These are phyloP conservation scores for Phocides pigmalion DNA, from an alignment of 1,140 invertebrate species.

Conservation along the genomic window DNA sequence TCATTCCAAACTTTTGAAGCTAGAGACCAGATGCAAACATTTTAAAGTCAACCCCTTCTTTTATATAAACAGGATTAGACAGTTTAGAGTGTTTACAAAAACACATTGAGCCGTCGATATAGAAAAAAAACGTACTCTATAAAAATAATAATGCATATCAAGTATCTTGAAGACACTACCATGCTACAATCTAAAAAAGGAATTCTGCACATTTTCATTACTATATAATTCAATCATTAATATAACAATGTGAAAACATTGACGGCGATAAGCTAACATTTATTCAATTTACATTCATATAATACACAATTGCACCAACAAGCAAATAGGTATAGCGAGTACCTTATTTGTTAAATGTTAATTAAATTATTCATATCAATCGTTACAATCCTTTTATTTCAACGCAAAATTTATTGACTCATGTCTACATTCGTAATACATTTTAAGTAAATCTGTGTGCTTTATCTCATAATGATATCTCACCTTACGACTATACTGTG, in stretches of 20 bases:
- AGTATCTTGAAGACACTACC: slow-evolving; percentile 31
- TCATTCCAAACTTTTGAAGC: slow-evolving; percentile 21
- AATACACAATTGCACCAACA: slow-evolving; percentile 49
- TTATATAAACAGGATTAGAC: slow-evolving; percentile 11
- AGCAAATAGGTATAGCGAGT: slow-evolving; percentile 25
- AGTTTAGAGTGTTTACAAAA: slow-evolving; percentile 16
- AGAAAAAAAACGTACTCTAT: slow-evolving; percentile 4
- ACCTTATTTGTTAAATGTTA: slow-evolving; percentile 1
- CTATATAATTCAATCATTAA: slow-evolving; percentile 4
- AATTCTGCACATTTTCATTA: slow-evolving; percentile 15
- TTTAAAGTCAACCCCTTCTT: background rate
- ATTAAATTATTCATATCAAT: slow-evolving; percentile 16
- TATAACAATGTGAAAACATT: slow-evolving; percentile 13
- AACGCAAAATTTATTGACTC: background rate
- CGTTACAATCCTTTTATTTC: slow-evolving; percentile 2
- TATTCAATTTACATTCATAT: slow-evolving; percentile 26
- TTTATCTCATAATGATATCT: slow-evolving; percentile 32
- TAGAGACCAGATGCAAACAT: slow-evolving; percentile 20
- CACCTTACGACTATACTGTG: slow-evolving; percentile 61
- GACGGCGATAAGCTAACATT: slow-evolving; percentile 23
- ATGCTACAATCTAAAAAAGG: slow-evolving; percentile 17
- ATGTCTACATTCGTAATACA: background rate
- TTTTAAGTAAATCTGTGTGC: slow-evolving; percentile 9
- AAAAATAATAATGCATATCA: slow-evolving; percentile 15
- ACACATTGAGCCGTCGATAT: slow-evolving; percentile 21